Evolutionary conservation across 2,888 invertebrate species (phyloP), one percentile per base, ranked within the genome.

Genomic region (Eilema depressum): DNA sequence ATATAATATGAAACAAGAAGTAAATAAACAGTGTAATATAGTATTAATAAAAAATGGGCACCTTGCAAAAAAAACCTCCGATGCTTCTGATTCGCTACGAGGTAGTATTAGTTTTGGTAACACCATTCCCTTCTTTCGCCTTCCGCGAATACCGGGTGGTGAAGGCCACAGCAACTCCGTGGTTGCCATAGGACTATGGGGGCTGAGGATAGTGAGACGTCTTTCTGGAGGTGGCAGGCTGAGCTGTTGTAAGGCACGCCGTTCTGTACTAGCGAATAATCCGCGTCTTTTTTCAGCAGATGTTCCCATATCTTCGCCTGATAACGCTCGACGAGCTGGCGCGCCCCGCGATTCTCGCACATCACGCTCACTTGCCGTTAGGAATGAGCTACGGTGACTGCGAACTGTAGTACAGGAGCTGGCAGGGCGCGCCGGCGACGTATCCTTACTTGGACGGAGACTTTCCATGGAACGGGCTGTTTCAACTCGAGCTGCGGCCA

Each of bases 161-260:
- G 96, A 90, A 66, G 96, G 95, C 92, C 96, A 96, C 82, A 96
- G 96, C 78, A 97, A 93, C 82, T 98, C 98, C 76, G 96, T 95
- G 7, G 96, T 93, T 72, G 97, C 97, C 85, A 97, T 96, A 0
- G 98, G 98, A 85, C 97, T 97, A 88, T 97, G 97, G 0, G 97
- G 97, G 80, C 98, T 98, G 72, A 98, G 93, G 72, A 98, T 98
- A 59, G 97, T 98, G 67, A 98, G 96, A 79, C 96, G 95, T 17
- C 96, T 95, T 73, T 96, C 97, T 0, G 97, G 96, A 12, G 97
- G 97, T 12, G 97, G 97, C 56, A 97, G 91, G 81, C 97, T 97
- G 57, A 97, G 93, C 86, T 97, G 97, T 83, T 97, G 97, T 26
- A 97, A 96, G 41, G 93, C 93, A 37, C 96, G 96, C 66, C 97